Evolutionary conservation across 2,888 invertebrate genomes (phyloP), one percentile per base, ranked within the genome.

Genomic region (Chaetogeoica ovagalla): DNA sequence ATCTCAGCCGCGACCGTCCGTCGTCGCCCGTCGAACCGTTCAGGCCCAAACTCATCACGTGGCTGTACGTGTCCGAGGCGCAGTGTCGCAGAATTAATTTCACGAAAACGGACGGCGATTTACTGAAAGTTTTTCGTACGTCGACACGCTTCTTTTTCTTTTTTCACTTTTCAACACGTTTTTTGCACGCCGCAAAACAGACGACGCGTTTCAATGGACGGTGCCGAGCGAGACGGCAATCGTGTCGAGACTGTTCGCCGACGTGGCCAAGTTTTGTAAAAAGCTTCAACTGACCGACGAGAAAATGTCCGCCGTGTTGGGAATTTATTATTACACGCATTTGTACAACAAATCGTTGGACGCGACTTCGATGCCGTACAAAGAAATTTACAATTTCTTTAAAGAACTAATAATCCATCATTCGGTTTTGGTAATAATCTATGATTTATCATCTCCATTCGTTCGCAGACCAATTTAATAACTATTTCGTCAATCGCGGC

Each of bases 321-420:
- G 77, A 52, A 55, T 52, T 52, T 77, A 77, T 77, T 62, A 11
- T 30, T 77, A 69, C 69, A 60, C 62, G 17, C 77, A 77, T 62
- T 60, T 3, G 2, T 70, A 52, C 30, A 69, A 59, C 30, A 69
- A 48, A 69, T 77, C 69, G 19, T 69, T 62, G 13, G 30, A 30
- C 30, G 11, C 52, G 5, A n/a, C n/a, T n/a, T n/a, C 9, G 17
- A 13, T 62, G 7, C 48, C 59, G 2, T 69, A n/a, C 30, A 15
- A 55, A 1, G 62, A 52, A 21, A 52, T 77, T 21, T 77, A 69
- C 52, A 15, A 59, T 21, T 77, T 77, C 37, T 77, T 77, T 17
- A 60, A 70, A 77, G 69, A 68, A 70, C 21, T 77, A 7, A 70
- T 77, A 60, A 70, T 77, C 37, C 77, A 21, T 52, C 77, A 77